Evolutionary conservation across 2,888 invertebrate species (phyloP).

Genomic region (Leptopterna dolabrata): DNA sequence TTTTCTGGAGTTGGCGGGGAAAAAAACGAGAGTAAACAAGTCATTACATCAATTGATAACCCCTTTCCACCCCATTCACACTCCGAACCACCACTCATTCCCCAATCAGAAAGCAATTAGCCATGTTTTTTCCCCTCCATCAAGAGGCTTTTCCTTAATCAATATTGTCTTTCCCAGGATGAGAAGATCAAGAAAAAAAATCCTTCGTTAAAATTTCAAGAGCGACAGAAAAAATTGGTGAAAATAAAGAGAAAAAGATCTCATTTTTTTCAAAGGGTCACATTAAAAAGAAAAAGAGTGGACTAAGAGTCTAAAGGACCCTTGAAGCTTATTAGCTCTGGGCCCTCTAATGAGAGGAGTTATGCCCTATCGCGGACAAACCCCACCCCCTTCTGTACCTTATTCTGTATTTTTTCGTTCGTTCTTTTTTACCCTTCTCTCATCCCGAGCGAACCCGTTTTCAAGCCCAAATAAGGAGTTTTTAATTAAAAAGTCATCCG

Average conservation of each 20-base stretch:
- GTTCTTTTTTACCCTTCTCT: neutral
- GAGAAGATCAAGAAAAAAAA: neutral
- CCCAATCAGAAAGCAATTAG: slow-evolving; percentile 9
- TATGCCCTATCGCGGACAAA: slow-evolving; percentile 50
- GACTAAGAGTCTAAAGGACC: slow-evolving; percentile 50
- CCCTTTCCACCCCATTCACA: neutral
- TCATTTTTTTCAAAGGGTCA: slow-evolving; percentile 42
- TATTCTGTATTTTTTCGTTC: neutral
- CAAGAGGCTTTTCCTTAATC: neutral
- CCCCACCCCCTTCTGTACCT: slow-evolving; percentile 11
- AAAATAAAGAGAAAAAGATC: slow-evolving; percentile 8
- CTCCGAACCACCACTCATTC: neutral
- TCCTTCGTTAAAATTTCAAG: slow-evolving; percentile 37
- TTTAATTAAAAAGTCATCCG: slow-evolving; percentile 58
- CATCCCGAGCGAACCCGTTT: slow-evolving; percentile 24
- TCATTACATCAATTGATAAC: neutral
- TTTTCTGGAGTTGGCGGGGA: neutral
- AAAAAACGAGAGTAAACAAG: neutral
- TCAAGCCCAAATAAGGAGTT: slow-evolving; percentile 50
- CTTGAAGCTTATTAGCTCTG: slow-evolving; percentile 53
- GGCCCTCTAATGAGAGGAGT: slow-evolving; percentile 52
- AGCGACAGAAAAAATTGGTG: slow-evolving; percentile 6
- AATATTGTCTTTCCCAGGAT: slow-evolving; percentile 36
- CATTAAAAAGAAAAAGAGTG: slow-evolving; percentile 32
- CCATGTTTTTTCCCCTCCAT: neutral